Conservation (phyloP, 2,797 vertebrate species). For the Nyctibius grandis region DNA sequence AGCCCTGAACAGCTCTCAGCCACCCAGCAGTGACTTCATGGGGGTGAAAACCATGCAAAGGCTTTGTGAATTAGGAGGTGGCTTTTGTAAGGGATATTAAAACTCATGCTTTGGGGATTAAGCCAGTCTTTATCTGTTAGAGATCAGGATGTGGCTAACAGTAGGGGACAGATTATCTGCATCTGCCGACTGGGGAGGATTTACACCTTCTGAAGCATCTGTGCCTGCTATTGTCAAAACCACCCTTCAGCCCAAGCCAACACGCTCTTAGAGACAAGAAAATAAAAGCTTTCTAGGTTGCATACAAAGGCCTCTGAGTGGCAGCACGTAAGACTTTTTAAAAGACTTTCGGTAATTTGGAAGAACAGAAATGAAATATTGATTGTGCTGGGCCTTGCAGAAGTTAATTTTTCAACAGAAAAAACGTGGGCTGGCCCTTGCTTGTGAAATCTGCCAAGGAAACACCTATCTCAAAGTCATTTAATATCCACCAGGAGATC, state of each 20-base stretch:
- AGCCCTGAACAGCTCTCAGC: neutral
- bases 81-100: slow-evolving; percentile 49
- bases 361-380: neutral
- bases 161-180: slow-evolving; percentile 52
- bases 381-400: neutral
- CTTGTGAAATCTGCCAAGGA: neutral
- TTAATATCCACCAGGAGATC: neutral
- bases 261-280: neutral
- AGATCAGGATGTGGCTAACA: slow-evolving; percentile 49
- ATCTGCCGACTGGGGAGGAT: slow-evolving; percentile 9
- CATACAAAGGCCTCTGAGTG: neutral
- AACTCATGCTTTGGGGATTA: slow-evolving; percentile 48
- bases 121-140: slow-evolving; percentile 44
- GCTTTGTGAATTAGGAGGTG: neutral
- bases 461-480: neutral
- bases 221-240: neutral
- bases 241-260: neutral
- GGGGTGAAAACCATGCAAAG: neutral
- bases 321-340: neutral
- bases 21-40: neutral
- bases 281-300: neutral
- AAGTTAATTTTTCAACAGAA: neutral
- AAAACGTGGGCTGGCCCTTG: neutral
- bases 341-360: neutral
- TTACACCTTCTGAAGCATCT: slow-evolving; percentile 58